phyloP scores from a whole-genome alignment of 2,888 invertebrate species.

The Tetheella fluctuosa region DNA sequence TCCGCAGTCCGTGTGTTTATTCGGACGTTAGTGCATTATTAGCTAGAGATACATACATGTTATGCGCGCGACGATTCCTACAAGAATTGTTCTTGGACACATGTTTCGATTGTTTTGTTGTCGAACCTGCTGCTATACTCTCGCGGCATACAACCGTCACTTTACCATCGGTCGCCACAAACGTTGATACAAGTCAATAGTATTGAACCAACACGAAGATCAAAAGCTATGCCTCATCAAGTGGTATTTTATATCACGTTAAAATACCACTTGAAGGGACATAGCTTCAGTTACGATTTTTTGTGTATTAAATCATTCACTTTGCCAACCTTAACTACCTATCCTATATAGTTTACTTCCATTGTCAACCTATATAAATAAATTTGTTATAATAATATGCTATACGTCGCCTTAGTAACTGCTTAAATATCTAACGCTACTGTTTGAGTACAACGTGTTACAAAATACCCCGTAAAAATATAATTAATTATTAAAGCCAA shows the following conservation, averaged over 20 bases:
- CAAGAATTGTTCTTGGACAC: constrained; percentile 97
- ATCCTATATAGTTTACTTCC: background rate
- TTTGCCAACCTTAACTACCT: background rate
- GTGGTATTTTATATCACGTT: background rate
- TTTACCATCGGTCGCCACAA: constrained; percentile 24
- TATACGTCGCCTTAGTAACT: background rate
- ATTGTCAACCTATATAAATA: background rate
- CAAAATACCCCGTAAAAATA: too few relatives aligned
- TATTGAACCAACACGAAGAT: constrained; percentile 19
- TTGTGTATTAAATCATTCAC: background rate
- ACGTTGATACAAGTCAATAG: constrained; percentile 29
- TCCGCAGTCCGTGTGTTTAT: constrained; percentile 95
- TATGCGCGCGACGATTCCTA: constrained; percentile 93
- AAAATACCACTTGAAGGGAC: background rate
- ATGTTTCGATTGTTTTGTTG: constrained; percentile 86
- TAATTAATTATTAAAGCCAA: too few relatives aligned
- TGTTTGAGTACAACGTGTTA: background rate
- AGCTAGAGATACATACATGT: constrained; percentile 91
- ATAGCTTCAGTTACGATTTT: background rate
- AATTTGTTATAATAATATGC: background rate
- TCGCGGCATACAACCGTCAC: constrained; percentile 48
- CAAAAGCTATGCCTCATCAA: background rate
- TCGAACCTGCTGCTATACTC: constrained; percentile 79
- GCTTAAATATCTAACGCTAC: background rate
- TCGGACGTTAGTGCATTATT: constrained; percentile 94